phyloP scores from a whole-genome alignment of 1,140 invertebrate genomes.

The Frieseomelitta varia region DNA sequence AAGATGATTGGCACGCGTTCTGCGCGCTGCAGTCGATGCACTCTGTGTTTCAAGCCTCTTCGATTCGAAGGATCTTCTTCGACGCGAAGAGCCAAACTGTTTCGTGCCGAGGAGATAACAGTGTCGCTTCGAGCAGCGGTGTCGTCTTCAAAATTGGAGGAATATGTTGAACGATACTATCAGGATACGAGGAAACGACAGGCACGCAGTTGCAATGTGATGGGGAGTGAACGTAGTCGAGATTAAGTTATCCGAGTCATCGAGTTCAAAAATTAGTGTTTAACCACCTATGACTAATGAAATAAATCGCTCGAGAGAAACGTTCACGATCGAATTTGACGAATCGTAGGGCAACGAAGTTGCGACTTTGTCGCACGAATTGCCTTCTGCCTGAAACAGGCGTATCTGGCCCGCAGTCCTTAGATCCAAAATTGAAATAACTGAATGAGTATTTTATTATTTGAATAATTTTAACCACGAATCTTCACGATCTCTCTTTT shows the following conservation, averaged over 20 bases:
- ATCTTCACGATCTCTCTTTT: too few relatives aligned
- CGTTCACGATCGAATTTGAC: too few relatives aligned
- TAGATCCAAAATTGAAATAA: too few relatives aligned
- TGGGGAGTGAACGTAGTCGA: not conserved
- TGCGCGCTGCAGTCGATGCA: not conserved
- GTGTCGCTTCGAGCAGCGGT: not conserved
- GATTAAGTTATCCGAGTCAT: not conserved
- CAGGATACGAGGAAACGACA: not conserved
- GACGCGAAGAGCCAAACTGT: not conserved
- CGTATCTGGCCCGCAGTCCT: too few relatives aligned
- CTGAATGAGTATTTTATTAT: too few relatives aligned
- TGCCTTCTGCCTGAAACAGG: too few relatives aligned
- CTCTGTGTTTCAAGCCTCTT: not conserved
- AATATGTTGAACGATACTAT: slow-evolving; percentile 30
- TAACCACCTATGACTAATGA: not conserved
- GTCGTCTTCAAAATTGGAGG: slow-evolving; percentile 26
- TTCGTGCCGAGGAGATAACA: slow-evolving; percentile 7
- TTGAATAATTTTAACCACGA: too few relatives aligned
- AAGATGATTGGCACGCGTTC: slow-evolving; percentile 17
- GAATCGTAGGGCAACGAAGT: too few relatives aligned
- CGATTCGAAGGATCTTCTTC: not conserved
- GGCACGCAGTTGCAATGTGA: slow-evolving; percentile 1
- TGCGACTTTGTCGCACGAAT: too few relatives aligned
- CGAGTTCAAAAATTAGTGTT: not conserved
- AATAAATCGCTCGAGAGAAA: too few relatives aligned